Percentiles rank a stretch among this genome's conserved stretches.
Conservation (phyloP, 2,113 vertebrate genomes). For the Engraulis encrasicolus region DNA sequence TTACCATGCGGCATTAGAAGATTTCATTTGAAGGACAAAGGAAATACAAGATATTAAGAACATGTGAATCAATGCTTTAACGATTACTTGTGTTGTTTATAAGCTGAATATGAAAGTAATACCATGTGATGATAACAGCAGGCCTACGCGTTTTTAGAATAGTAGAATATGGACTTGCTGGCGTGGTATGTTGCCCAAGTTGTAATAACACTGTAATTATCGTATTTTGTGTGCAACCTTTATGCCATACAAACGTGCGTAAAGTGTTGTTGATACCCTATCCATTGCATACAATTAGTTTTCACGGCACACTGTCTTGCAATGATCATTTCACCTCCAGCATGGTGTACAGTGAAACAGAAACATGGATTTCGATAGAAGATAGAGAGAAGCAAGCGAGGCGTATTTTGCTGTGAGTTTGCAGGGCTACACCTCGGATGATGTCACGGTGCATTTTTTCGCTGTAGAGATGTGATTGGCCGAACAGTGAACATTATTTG, state of each 20-base stretch:
- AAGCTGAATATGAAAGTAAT: background rate
- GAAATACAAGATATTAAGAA: background rate
- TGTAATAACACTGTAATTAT: background rate
- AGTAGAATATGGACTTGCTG: background rate
- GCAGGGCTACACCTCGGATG: conserved; percentile 18
- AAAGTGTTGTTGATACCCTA: background rate
- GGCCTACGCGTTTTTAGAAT: background rate
- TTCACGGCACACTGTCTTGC: background rate
- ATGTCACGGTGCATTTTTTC: conserved; percentile 16
- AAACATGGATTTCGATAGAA: background rate
- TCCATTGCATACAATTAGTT: background rate
- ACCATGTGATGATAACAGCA: background rate
- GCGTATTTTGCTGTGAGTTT: background rate
- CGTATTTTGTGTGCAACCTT: background rate
- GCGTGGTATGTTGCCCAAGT: no score
- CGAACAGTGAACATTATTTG: background rate
- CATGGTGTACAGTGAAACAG: background rate
- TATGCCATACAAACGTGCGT: background rate
- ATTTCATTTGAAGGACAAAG: background rate
- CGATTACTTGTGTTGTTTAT: background rate
- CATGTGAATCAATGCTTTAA: background rate
- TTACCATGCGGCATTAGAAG: background rate
- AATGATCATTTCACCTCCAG: background rate
- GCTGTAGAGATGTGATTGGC: conserved; percentile 17
- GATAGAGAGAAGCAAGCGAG: background rate